Evolutionary conservation across 2,888 invertebrate genomes (phyloP).

Genomic region (Oscheius sp.): DNA sequence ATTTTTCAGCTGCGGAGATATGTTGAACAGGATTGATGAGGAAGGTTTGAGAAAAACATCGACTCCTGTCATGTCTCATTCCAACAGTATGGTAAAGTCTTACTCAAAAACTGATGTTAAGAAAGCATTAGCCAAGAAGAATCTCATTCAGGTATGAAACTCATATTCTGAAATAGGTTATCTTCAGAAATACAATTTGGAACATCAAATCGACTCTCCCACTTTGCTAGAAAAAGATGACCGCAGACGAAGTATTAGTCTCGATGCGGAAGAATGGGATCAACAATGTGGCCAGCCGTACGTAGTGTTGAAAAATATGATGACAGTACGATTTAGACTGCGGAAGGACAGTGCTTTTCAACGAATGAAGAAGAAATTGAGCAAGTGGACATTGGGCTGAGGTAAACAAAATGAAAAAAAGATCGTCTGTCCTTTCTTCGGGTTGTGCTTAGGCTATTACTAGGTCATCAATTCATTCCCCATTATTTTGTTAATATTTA

Average conservation of each 20-base stretch:
- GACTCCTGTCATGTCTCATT: constrained; percentile 28
- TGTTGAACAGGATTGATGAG: constrained; percentile 36
- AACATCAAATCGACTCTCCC: constrained; percentile 11
- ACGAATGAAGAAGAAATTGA: constrained; percentile 46
- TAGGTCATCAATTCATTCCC: no score
- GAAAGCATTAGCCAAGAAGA: constrained; percentile 26
- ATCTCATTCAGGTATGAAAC: constrained; percentile 26
- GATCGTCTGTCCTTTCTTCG: not conserved
- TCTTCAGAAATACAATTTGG: constrained; percentile 35
- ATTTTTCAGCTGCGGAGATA: constrained; percentile 36
- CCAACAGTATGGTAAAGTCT: constrained; percentile 3
- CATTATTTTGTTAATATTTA: no score
- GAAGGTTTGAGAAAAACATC: constrained; percentile 32
- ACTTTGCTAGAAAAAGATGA: not conserved
- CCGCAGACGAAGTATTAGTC: constrained; percentile 30
- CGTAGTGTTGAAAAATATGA: not conserved
- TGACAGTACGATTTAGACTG: constrained; percentile 5
- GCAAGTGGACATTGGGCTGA: constrained; percentile 40
- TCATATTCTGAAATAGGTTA: not conserved
- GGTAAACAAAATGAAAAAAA: not conserved
- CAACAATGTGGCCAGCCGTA: constrained; percentile 7
- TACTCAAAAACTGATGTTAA: constrained; percentile 18
- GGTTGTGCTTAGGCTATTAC: constrained; percentile 23
- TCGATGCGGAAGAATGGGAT: constrained; percentile 36
- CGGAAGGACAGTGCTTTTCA: constrained; percentile 41